Base-by-base conservation (phyloP, 2,888 invertebrate species). In the Pelosia muscerda region DNA sequence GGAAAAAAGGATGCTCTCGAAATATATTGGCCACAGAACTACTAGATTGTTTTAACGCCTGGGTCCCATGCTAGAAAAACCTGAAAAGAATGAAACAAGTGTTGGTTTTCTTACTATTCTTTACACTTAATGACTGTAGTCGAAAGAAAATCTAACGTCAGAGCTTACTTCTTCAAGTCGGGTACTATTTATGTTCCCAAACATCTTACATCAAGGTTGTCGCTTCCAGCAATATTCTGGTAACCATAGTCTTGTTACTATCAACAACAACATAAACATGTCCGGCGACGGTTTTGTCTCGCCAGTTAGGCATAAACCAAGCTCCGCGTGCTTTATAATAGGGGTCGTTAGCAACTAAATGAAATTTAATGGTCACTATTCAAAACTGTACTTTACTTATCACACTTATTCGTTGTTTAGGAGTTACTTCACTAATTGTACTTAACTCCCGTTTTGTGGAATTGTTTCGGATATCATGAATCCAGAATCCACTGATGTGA, bases 281-380 rank as follows among this genome's bases (percentile, higher is more conserved):
- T 84, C 81, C 74, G 69, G 28, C 53, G 64, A 53, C 56, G 71
- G 83, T 79, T 81, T 81, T 81, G 81, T 81, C 78, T 77, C 79
- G 71, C 74, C 77, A 73, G 73, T 82, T 77, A 77, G 70, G 83
- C 84, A 86, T 88, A 86, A 86, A 82, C 76, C 76, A 77, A 80
- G 71, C 73, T 62, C 67, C 76, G 76, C 77, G 77, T 79, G 80
- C 82, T 85, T 83, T 82, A 81, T 81, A 74, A 75, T 69, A 77
- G 69, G 77, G 83, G 83, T 88, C 86, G 83, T 88, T 86, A 85
- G 80, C 74, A 22, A 69, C 81, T 87, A 86, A 88, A 88, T 86
- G 84, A 84, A 86, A 87, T 87, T 86, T 87, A 86, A 86, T 83
- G 81, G 71, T 71, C 72, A 81, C 79, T 77, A 80, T 86, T 84